phyloP scores from a whole-genome alignment of 2,797 vertebrate species.

The Micrastur ruficollis region DNA sequence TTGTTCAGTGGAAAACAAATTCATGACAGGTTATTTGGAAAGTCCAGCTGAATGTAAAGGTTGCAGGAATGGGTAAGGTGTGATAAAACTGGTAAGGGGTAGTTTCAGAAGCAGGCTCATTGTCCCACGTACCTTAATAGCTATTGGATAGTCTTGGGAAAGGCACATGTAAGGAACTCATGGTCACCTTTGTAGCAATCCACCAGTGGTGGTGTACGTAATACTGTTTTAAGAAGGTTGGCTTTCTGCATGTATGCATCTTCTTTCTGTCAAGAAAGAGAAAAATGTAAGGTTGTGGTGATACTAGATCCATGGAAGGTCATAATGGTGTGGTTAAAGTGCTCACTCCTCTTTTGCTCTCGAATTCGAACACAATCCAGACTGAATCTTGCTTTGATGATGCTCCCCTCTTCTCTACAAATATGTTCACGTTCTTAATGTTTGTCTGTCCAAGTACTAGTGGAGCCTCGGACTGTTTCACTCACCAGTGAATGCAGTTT shows the following conservation, averaged over 20 bases:
- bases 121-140: not conserved
- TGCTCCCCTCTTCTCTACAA: not conserved
- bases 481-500: rapidly evolving
- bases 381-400: not conserved
- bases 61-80: not conserved
- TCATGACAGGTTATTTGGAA: not conserved
- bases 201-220: not conserved
- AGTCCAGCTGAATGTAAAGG: not conserved
- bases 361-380: not conserved
- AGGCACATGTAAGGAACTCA: not conserved
- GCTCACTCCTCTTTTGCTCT: not conserved
- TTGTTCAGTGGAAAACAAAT: not conserved
- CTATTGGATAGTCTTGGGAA: not conserved
- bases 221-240: not conserved
- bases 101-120: not conserved
- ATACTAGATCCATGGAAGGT: not conserved
- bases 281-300: not conserved
- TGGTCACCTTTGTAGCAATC: not conserved
- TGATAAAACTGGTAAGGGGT: not conserved
- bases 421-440: not conserved
- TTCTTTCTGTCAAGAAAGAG: not conserved
- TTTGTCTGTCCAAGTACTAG: not conserved
- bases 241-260: not conserved
- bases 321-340: not conserved
- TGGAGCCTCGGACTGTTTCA: not conserved